Evolutionary conservation across 2,797 vertebrate species (phyloP).

Genomic region (Megalops cyprinoides): DNA sequence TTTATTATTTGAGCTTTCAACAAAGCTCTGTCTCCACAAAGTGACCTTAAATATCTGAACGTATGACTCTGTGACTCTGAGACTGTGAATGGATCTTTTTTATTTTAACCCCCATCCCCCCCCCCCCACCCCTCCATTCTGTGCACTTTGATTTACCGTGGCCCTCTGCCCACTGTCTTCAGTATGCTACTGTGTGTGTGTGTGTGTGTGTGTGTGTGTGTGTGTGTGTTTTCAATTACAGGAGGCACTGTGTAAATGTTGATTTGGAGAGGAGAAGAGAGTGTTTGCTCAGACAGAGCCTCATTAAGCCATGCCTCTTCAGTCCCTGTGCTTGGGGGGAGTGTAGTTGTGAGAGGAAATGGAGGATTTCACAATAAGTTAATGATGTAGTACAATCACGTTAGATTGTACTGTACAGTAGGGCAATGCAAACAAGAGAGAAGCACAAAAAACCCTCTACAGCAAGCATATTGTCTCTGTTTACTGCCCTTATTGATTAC

Average conservation of each 20-base stretch:
- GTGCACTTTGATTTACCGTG: not conserved
- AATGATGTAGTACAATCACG: too few relatives aligned
- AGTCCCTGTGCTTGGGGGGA: not conserved
- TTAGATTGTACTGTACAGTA: not conserved
- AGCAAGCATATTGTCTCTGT: not conserved
- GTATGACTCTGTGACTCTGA: too few relatives aligned
- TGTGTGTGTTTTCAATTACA: conserved; percentile 16
- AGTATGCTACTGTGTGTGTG: not conserved
- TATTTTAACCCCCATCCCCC: not conserved
- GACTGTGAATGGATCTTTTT: not conserved
- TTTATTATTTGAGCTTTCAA: not conserved
- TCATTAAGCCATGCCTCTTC: not conserved
- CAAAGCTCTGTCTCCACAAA: not conserved
- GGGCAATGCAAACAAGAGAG: not conserved
- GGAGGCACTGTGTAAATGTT: not conserved
- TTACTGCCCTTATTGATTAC: not conserved
- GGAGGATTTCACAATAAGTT: not conserved
- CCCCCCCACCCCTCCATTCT: not conserved
- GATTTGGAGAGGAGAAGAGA: not conserved
- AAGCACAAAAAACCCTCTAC: not conserved
- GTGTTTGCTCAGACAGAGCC: not conserved
- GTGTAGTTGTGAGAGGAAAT: too few relatives aligned
- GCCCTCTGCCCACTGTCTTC: not conserved
- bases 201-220: not conserved
- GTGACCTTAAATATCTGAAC: not conserved